phyloP scores from a whole-genome alignment of 1,140 invertebrate species.

The Leptinotarsa texana region DNA sequence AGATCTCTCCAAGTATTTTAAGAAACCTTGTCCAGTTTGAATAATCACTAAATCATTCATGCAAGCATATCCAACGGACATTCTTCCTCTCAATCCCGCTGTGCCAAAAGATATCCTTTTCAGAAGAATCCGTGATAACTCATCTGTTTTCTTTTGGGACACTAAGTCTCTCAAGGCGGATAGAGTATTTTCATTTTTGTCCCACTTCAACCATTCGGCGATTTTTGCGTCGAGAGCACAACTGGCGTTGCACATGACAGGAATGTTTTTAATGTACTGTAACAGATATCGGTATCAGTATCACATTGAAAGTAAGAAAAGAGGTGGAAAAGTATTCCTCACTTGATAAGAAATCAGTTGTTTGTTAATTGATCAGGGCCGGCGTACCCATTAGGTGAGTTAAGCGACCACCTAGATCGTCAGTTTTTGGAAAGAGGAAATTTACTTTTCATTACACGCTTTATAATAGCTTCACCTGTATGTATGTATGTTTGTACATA shows the following conservation, averaged over 20 bases:
- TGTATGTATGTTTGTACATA: too few relatives aligned
- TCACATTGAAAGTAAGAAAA: too few relatives aligned
- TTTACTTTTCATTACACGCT: too few relatives aligned
- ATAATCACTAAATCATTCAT: conserved; percentile 99
- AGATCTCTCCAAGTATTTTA: conserved; percentile 72
- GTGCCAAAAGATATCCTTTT: conserved; percentile 72
- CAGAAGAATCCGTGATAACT: conserved; percentile 64
- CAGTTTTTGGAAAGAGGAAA: too few relatives aligned
- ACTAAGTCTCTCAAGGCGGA: conserved; percentile 62
- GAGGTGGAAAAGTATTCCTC: too few relatives aligned
- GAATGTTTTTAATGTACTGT: not conserved
- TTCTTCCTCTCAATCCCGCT: conserved; percentile 85
- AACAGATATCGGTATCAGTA: too few relatives aligned
- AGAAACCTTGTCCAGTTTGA: conserved; percentile 93
- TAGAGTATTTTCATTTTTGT: conserved; percentile 55
- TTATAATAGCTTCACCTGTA: too few relatives aligned
- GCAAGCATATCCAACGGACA: conserved; percentile 89
- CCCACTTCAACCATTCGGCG: conserved; percentile 68
- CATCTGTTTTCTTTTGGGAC: conserved; percentile 57
- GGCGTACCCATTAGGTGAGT: not conserved
- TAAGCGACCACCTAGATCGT: not conserved
- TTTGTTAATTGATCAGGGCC: not conserved
- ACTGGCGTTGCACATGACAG: conserved; percentile 4
- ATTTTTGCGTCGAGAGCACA: conserved; percentile 61
- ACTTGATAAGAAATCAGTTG: too few relatives aligned